phyloP scores from a whole-genome alignment of 2,113 vertebrate species.

The Jaculus jaculus region DNA sequence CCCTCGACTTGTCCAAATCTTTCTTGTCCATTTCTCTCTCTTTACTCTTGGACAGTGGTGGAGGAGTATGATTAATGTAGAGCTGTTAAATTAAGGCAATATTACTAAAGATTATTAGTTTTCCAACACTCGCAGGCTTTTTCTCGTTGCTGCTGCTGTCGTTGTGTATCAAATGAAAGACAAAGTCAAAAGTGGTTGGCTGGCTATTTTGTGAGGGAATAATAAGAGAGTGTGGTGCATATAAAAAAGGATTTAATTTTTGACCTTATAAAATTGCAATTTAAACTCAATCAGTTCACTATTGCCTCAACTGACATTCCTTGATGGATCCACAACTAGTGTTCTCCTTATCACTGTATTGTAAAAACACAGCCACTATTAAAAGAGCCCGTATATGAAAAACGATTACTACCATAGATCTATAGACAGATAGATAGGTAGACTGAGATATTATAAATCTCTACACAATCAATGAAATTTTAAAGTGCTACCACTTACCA shows the following conservation, averaged over 20 bases:
- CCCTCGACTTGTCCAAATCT: conserved; percentile 93
- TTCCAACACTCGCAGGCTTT: conserved; percentile 56
- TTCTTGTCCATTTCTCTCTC: conserved; percentile 94
- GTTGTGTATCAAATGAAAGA: conserved; percentile 69
- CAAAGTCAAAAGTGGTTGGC: conserved; percentile 69
- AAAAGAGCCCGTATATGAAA: conserved; percentile 15
- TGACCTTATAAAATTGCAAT: conserved; percentile 30
- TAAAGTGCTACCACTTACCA: conserved; percentile 19
- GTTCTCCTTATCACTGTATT: background rate
- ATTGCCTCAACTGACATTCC: conserved; percentile 47
- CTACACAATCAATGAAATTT: conserved; percentile 28
- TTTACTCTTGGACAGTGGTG: conserved; percentile 92
- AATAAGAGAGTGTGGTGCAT: conserved; percentile 47
- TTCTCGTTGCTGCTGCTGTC: background rate
- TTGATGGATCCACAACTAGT: conserved; percentile 55
- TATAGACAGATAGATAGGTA: no score
- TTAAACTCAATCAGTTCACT: conserved; percentile 54
- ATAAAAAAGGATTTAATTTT: conserved; percentile 56
- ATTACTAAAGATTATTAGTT: conserved; percentile 85
- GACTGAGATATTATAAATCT: no score
- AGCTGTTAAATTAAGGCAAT: conserved; percentile 92
- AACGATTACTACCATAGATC: background rate
- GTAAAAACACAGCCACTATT: conserved; percentile 36
- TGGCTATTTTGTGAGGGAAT: conserved; percentile 56
- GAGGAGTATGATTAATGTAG: conserved; percentile 93